Conservation (phyloP, 1,140 invertebrate species). For the Meteorus sp. region DNA sequence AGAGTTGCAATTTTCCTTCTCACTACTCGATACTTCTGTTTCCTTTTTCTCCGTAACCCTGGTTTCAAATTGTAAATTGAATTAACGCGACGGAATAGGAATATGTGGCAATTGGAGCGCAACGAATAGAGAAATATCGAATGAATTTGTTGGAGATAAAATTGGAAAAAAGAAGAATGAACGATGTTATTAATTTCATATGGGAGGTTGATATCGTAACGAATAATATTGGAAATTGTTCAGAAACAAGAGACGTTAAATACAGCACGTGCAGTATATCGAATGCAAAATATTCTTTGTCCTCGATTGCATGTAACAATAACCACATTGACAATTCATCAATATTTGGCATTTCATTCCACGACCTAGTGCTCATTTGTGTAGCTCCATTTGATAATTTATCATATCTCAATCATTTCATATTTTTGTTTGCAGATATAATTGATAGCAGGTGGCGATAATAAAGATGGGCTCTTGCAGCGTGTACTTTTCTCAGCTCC, state of each 20-base stretch:
- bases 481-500: constrained; percentile 63
- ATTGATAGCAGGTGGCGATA: constrained; percentile 32
- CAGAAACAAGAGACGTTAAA: too few species aligned
- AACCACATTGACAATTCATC: too few species aligned
- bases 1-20: not conserved
- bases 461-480: constrained; percentile 51
- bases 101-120: not conserved
- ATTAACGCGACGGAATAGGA: not conserved
- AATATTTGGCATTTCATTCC: too few species aligned
- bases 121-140: not conserved
- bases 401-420: not conserved
- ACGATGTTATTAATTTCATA: not conserved
- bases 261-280: too few species aligned
- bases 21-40: not conserved
- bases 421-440: constrained; percentile 46
- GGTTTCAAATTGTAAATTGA: constrained; percentile 2
- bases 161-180: not conserved
- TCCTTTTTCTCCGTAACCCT: not conserved
- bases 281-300: too few species aligned
- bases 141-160: not conserved
- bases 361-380: too few species aligned
- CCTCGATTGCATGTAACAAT: too few species aligned
- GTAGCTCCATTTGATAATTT: not conserved
- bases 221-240: too few species aligned
- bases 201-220: not conserved